Percentiles rank a stretch among this genome's conserved stretches.
Conservation (phyloP, 64 coral and sea anemone species). For the Dendrophyllia cribrosa region DNA sequence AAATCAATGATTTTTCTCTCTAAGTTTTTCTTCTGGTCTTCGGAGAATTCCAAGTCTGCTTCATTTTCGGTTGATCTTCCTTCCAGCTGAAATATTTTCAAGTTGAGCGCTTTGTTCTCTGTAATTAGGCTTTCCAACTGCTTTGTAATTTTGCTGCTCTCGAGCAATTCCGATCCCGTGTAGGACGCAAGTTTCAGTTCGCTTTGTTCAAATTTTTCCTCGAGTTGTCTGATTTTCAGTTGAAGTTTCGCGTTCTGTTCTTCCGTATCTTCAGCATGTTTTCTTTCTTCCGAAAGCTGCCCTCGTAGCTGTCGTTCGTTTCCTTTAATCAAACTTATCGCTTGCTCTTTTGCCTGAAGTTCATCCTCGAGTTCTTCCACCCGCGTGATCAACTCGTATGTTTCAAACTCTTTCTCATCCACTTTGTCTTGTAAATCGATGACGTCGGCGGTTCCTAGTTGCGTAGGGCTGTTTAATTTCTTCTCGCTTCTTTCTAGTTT, state of each 20-base stretch:
- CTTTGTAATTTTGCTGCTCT: slow-evolving; percentile 37
- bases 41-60: slow-evolving; percentile 15
- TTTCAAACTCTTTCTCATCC: slow-evolving; percentile 30
- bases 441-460: neutral
- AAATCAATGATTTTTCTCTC: slow-evolving; percentile 58
- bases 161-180: slow-evolving; percentile 47
- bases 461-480: slow-evolving; percentile 3
- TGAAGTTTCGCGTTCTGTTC: slow-evolving; percentile 41
- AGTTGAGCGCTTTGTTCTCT: slow-evolving; percentile 50
- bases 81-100: slow-evolving; percentile 35
- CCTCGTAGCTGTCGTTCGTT: neutral
- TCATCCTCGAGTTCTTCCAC: slow-evolving; percentile 25
- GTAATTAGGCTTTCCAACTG: slow-evolving; percentile 28
- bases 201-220: slow-evolving; percentile 52
- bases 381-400: neutral
- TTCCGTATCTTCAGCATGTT: slow-evolving; percentile 47
- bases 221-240: slow-evolving; percentile 30
- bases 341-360: neutral
- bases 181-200: slow-evolving; percentile 30
- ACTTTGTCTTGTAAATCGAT: neutral
- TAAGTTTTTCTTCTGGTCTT: slow-evolving; percentile 53
- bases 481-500: slow-evolving; percentile 16
- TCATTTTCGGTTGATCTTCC: neutral
- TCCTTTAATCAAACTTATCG: neutral
- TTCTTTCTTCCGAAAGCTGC: slow-evolving; percentile 30